Evolutionary conservation across 1,140 invertebrate genomes (phyloP), one percentile per base, ranked within the genome.

Genomic region (Ruditapes philippinarum): DNA sequence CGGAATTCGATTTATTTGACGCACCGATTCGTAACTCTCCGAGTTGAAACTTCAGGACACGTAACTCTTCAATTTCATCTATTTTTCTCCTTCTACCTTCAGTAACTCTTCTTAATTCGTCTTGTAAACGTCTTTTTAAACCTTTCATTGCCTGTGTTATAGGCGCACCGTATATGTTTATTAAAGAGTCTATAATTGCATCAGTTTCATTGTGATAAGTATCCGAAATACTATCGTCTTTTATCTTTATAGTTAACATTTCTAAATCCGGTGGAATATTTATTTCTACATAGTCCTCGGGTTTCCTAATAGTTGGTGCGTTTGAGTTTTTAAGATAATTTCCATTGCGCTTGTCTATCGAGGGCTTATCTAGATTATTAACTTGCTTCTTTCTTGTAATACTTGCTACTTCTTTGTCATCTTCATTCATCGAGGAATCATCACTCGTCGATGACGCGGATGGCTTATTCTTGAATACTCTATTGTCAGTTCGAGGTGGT

Each of bases 51-150:
- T 96, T 95, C 42, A 96, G 89, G 28, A 92, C 93, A 36, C 94
- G 85, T 51, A 96, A 93, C 89, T 96, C 96, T 91, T 96, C 96
- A 57, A 96, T 90, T 88, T 96, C 96, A 82, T 96, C 96, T 54
- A 96, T 92, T 89, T 96, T 92, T 42, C 95, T 92, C 79, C 95
- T 93, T 60, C 96, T 81, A 70, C 96, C 95, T 79, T 95, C 93
- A 14, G 96, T 96, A 11, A 96, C 96, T n/a, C 95, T 93, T 90
- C 96, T 95, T 36, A 97, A 91, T 92, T 97, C 97, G 85, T 97
- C 96, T 88, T 96, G 95, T n/a, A 97, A 93, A 83, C 96, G 95
- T 79, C 96, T 96, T 90, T 97, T 96, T 40, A 97, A 92, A 42
- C 94, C 96, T 91, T 96, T 96, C 95, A 97, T 96, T 76, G 96